phyloP scores from a whole-genome alignment of 2,888 invertebrate genomes.

The Halocaridina rubra region DNA sequence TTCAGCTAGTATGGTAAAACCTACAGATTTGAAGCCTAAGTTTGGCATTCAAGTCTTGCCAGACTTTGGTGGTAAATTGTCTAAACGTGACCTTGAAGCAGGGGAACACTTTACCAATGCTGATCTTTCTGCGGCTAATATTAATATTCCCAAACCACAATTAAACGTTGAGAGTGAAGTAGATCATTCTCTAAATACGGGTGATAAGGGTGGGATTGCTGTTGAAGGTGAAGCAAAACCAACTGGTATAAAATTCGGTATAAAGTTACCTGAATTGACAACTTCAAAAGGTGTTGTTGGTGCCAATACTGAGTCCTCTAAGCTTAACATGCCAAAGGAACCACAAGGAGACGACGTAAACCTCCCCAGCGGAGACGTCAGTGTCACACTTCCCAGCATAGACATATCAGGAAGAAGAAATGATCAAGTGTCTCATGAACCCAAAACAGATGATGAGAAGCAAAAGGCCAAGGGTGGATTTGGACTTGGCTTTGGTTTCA shows the following conservation, averaged over 20 bases:
- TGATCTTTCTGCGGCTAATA: neutral
- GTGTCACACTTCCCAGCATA: neutral
- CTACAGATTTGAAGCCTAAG: conserved; percentile 33
- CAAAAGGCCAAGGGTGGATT: conserved; percentile 43
- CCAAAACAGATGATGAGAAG: conserved; percentile 50
- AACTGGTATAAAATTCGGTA: conserved; percentile 32
- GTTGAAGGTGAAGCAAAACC: conserved; percentile 1
- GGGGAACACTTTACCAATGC: conserved; percentile 6
- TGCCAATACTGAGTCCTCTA: too few species aligned
- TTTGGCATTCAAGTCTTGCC: conserved; percentile 58
- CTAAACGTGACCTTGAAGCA: conserved; percentile 32
- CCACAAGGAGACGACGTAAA: neutral
- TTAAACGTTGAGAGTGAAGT: conserved; percentile 30
- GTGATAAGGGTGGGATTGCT: neutral
- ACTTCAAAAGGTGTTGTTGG: neutral
- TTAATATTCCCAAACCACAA: conserved; percentile 16
- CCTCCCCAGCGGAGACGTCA: neutral
- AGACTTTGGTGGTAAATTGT: conserved; percentile 25
- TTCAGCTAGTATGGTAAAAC: conserved; percentile 1
- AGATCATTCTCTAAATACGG: neutral
- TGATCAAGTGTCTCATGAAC: conserved; percentile 21
- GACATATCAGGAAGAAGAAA: neutral
- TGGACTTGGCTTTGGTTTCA: conserved; percentile 26
- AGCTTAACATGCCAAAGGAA: too few species aligned
- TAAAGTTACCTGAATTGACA: conserved; percentile 36